Evolutionary conservation across 2,113 vertebrate species (phyloP).

Genomic region (Paradoxurus hermaphroditus): DNA sequence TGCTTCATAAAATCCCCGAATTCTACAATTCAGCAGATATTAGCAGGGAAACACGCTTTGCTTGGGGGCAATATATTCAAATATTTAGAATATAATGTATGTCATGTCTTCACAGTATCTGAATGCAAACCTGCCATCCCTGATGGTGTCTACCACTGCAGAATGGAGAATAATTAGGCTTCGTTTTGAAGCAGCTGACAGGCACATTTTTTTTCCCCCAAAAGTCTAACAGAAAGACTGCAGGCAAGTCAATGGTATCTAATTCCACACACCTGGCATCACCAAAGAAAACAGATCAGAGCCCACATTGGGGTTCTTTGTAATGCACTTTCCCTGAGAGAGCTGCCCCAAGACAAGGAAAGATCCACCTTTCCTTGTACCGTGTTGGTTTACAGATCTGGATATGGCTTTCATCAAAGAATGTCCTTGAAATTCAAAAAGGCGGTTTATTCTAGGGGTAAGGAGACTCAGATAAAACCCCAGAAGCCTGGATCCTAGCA

Average conservation of each 20-base stretch:
- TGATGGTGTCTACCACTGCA: not conserved
- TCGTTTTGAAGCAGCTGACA: not conserved
- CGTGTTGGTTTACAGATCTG: not conserved
- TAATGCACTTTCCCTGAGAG: not conserved
- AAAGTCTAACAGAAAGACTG: not conserved
- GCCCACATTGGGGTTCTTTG: not conserved
- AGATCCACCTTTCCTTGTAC: too few relatives aligned
- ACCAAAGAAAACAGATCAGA: not conserved
- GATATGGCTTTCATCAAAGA: not conserved
- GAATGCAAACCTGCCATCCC: not conserved
- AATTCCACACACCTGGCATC: not conserved
- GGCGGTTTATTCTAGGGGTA: not conserved
- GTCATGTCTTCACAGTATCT: slow-evolving; percentile 46
- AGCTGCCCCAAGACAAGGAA: not conserved
- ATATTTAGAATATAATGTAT: not conserved
- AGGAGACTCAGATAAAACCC: not conserved
- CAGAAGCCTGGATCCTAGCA: not conserved
- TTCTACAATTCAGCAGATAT: slow-evolving; percentile 47
- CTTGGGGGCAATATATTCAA: not conserved
- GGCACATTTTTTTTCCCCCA: not conserved
- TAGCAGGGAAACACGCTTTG: not conserved
- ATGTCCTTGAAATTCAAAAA: not conserved
- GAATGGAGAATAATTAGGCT: slow-evolving; percentile 3
- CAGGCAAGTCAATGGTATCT: not conserved
- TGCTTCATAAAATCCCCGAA: slow-evolving; percentile 16